Evolutionary conservation across 2,113 vertebrate genomes (phyloP).

Genomic region (Chionodraco myersi): DNA sequence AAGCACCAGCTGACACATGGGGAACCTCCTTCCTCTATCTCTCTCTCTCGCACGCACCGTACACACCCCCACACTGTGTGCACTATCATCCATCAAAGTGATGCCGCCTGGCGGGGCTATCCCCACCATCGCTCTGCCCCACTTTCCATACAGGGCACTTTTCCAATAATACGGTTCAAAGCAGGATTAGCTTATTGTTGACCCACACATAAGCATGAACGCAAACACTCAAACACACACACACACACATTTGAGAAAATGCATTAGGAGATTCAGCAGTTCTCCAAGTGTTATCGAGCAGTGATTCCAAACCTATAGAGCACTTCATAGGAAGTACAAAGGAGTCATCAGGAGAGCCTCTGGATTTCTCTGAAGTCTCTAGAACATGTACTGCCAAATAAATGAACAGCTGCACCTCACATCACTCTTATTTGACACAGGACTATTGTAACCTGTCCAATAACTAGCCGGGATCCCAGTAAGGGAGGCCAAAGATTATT

Average conservation of each 20-base stretch:
- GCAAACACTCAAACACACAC: neutral
- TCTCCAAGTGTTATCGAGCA: neutral
- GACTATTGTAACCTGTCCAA: too few relatives aligned
- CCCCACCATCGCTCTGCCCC: constrained; percentile 37
- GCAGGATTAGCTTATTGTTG: constrained; percentile 23
- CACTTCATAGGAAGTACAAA: too few relatives aligned
- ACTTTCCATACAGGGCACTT: constrained; percentile 23
- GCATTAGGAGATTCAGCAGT: neutral
- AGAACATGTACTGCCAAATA: too few relatives aligned
- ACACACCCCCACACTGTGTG: neutral
- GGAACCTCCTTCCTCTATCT: constrained; percentile 25
- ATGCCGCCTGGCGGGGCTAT: constrained; percentile 41
- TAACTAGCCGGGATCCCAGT: too few relatives aligned
- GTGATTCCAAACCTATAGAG: too few relatives aligned
- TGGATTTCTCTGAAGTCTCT: too few relatives aligned
- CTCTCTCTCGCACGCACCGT: neutral
- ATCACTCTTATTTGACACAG: too few relatives aligned
- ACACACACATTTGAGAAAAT: neutral
- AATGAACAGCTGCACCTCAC: too few relatives aligned
- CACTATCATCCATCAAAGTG: constrained; percentile 37
- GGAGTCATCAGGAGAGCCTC: too few relatives aligned
- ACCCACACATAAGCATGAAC: neutral
- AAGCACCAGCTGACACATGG: constrained; percentile 27
- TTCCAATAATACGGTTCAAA: constrained; percentile 6
- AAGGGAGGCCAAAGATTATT: too few relatives aligned